Base-by-base conservation (phyloP, 2,797 vertebrate species). In the Danio albolineatus region DNA sequence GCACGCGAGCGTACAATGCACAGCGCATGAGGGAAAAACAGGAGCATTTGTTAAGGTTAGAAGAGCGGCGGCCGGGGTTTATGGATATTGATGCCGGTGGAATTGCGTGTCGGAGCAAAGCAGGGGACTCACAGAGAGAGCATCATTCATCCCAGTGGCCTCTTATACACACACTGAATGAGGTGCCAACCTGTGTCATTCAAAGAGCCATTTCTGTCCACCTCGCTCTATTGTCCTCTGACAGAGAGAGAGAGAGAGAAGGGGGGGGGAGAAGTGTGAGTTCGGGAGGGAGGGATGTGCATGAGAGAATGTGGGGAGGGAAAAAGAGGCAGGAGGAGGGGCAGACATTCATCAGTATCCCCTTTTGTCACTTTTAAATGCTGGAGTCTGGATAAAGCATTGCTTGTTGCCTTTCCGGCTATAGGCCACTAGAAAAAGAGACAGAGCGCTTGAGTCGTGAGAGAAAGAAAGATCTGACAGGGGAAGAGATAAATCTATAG, bases 121-220 rank as follows among this genome's bases (percentile, higher is more conserved):
- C 57, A 56, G 74, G 60, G 73, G 73, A 75, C 65, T 79, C 53
- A 51, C 73, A 49, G 76, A 48, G 59, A 77, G 60, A 81, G 73
- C 74, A 85, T 86, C 83, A 83, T 72, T 83, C 82, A 82, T 86
- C 79, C 79, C 59, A 75, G 76, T 73, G 76, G 75, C 73, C 79
- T 70, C 81, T 74, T 80, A 83, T 83, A 85, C 73, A 77, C 79
- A 82, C 82, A 66, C 67, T 80, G 81, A 86, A 84, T 82, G 79
- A 84, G 83, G 81, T 86, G 82, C 83, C 82, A 84, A 87, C 84
- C 81, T 78, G 81, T 83, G 86, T 83, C 84, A 83, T 80, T 87
- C 83, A 86, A 83, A 83, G 82, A 83, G 82, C 83, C 86, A 86
- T 86, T 86, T 83, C 84, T 84, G 85, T 86, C 84, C 84, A 85